Evolutionary conservation across 2,113 vertebrate genomes (phyloP), one percentile per base, ranked within the genome.

Genomic region (Dipodomys ordii): DNA sequence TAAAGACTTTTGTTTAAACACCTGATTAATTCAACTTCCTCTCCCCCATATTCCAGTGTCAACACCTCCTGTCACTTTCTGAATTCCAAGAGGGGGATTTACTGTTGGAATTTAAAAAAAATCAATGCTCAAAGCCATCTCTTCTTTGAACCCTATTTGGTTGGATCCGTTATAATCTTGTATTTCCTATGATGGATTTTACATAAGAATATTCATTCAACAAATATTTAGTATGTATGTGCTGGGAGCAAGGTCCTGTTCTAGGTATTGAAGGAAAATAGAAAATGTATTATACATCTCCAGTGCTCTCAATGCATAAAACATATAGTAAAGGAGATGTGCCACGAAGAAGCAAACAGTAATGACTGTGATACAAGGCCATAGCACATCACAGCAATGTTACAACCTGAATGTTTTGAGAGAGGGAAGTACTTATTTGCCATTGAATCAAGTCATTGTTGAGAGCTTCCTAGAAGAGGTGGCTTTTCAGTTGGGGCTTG

Each of bases 31-130:
- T 90, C 74, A 73, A 44, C 35, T 22, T 72, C 73, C 39, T n/a
- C 22, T 39, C 53, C 49, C 77, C 67, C 7, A 39, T 30, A 77
- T 89, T 77, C 90, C 62, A 65, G 67, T 28, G 69, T 88, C 90
- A 96, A 77, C 69, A 90, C 46, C 25, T 53, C 60, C 53, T 53
- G 22, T 44, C 57, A 71, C 72, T 92, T 83, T 92, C 86, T 87
- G 76, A 95, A 93, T 96, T 92, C 82, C 86, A 92, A 96, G 35
- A 96, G 72, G 18, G 73, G 32, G 64, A 91, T 96, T 96, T 95
- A 67, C 71, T 90, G 83, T 91, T 86, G 84, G 87, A 94, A 77
- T 85, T 83, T 86, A 62, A 28, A 82, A 69, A 76, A 89, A 92
- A 92, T 87, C 60, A 76, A 5, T 91, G 88, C 67, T 80, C 78